A percentile compares a stretch with the other conserved stretches of the same genome.
Evolutionary conservation across 2,113 vertebrate species (phyloP).

Genomic region (Dissostichus mawsoni): DNA sequence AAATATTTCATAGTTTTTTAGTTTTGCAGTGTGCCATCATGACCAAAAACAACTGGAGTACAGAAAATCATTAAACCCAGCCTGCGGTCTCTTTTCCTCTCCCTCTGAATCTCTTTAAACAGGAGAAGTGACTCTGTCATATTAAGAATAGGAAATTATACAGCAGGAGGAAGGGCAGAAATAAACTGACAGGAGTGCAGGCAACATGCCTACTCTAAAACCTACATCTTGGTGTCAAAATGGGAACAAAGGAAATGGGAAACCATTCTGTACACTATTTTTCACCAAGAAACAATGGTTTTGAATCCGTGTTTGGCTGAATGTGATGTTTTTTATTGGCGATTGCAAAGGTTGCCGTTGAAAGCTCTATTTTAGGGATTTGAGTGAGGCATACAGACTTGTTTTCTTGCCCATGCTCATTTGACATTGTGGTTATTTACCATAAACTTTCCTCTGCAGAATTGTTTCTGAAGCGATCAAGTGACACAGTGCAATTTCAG

Average conservation of each 20-base stretch:
- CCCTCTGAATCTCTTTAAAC: constrained; percentile 44
- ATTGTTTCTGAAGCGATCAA: constrained; percentile 35
- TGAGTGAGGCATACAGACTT: constrained; percentile 1
- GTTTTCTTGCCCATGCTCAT: constrained; percentile 5
- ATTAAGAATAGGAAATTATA: constrained; percentile 43
- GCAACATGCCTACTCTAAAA: constrained; percentile 32
- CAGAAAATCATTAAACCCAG: constrained; percentile 23
- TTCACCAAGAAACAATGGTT: constrained; percentile 14
- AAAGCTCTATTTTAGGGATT: constrained; percentile 36
- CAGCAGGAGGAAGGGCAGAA: constrained; percentile 30
- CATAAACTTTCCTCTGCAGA: constrained; percentile 33
- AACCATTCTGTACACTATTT: constrained; percentile 24
- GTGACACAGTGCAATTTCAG: constrained; percentile 44
- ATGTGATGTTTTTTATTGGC: constrained; percentile 23
- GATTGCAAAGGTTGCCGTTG: constrained; percentile 26
- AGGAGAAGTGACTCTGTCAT: constrained; percentile 40
- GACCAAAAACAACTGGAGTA: constrained; percentile 20
- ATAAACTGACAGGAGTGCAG: constrained; percentile 42
- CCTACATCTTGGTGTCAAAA: constrained; percentile 25
- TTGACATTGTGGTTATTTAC: constrained; percentile 13
- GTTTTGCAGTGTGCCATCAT: neutral
- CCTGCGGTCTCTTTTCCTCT: neutral
- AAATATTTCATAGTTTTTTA: neutral
- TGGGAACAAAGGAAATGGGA: constrained; percentile 32
- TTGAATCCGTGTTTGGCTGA: constrained; percentile 21